phyloP scores from a whole-genome alignment of 1,140 invertebrate species.

The Diabrotica virgifera region DNA sequence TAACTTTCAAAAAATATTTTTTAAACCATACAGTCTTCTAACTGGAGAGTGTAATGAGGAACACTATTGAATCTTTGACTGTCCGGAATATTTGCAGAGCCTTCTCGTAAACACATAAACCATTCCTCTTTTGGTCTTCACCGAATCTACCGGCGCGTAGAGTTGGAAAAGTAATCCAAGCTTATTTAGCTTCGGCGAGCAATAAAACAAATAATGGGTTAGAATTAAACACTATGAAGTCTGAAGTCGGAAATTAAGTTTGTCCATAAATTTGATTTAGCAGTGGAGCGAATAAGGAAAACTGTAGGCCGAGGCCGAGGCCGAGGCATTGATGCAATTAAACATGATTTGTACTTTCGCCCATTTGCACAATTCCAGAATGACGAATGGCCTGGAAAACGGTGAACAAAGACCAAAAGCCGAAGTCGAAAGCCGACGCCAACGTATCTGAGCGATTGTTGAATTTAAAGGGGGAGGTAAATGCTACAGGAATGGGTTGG shows the following conservation, averaged over 20 bases:
- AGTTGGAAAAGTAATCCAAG: conserved; percentile 17
- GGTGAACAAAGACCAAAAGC: conserved; percentile 36
- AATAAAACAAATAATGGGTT: conserved; percentile 48
- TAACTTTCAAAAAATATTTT: too few relatives aligned
- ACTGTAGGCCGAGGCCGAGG: conserved; percentile 33
- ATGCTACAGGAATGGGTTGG: background rate
- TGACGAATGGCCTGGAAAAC: conserved; percentile 42
- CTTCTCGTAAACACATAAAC: too few relatives aligned
- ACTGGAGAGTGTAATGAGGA: too few relatives aligned
- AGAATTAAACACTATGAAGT: conserved; percentile 49
- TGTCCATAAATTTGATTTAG: conserved; percentile 51
- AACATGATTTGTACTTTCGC: conserved; percentile 48
- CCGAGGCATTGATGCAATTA: conserved; percentile 48
- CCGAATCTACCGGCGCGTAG: too few relatives aligned
- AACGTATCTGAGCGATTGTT: conserved; percentile 38
- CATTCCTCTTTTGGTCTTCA: too few relatives aligned
- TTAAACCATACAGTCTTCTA: too few relatives aligned
- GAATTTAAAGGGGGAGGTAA: conserved; percentile 20
- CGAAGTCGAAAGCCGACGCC: background rate
- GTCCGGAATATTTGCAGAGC: too few relatives aligned
- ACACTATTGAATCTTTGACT: too few relatives aligned
- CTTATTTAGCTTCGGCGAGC: conserved; percentile 28
- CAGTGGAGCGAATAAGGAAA: conserved; percentile 45
- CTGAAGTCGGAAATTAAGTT: conserved; percentile 49
- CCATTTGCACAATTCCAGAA: conserved; percentile 42